Percentiles rank a stretch among this genome's conserved stretches.
These are phyloP conservation scores for Axinella damicornis DNA, from an alignment of 37 sponge, comb jelly and placozoan species.

Conservation along the genomic window DNA sequence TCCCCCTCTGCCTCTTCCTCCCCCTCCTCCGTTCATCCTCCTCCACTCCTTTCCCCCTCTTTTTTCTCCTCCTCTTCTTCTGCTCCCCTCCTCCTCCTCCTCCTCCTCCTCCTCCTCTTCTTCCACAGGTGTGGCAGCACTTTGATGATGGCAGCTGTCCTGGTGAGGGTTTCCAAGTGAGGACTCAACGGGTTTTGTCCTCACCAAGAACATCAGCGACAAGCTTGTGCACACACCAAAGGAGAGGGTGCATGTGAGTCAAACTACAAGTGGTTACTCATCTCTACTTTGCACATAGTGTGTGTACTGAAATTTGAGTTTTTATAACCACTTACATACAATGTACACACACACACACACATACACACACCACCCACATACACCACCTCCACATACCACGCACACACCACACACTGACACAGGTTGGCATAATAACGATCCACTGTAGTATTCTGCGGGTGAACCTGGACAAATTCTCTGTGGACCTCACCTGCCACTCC, in stretches of 20 bases:
- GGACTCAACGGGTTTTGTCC: constrained; percentile 88
- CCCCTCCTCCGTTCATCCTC: too few relatives aligned
- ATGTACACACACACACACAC: too few relatives aligned
- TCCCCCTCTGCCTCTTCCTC: too few relatives aligned
- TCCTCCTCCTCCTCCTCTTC: not conserved
- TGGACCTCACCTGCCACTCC: constrained; percentile 90
- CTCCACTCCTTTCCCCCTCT: too few relatives aligned
- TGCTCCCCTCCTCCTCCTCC: too few relatives aligned
- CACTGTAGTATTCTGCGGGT: constrained; percentile 86
- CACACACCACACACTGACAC: not conserved
- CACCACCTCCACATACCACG: not conserved
- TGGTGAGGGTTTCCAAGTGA: constrained; percentile 90
- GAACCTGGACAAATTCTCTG: constrained; percentile 93
- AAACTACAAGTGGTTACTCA: too few relatives aligned
- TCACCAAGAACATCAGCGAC: constrained; percentile 94
- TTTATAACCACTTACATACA: too few relatives aligned
- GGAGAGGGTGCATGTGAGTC: constrained; percentile 87
- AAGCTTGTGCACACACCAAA: constrained; percentile 77
- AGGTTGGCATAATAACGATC: constrained; percentile 93
- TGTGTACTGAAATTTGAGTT: too few relatives aligned
- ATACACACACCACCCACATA: too few relatives aligned
- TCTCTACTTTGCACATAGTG: too few relatives aligned
- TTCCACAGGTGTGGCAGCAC: constrained; percentile 91
- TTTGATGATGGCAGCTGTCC: constrained; percentile 95
- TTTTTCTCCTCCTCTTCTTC: too few relatives aligned